These are phyloP conservation scores for Rhadina sibilatrix DNA, from an alignment of 2,113 vertebrate species.

Conservation along the genomic window DNA sequence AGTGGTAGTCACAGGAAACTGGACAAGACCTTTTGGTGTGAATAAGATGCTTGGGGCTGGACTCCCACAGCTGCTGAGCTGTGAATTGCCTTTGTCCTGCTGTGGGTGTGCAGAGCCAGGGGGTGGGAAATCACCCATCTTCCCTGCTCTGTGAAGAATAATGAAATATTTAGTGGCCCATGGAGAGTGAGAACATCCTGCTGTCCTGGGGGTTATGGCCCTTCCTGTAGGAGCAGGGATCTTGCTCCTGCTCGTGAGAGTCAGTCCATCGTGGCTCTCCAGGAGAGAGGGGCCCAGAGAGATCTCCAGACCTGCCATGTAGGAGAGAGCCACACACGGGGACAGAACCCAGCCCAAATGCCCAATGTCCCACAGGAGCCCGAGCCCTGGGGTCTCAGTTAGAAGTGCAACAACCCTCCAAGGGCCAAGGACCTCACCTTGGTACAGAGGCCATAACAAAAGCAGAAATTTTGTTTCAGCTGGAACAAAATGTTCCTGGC, in stretches of 20 bases:
- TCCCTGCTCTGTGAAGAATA: not conserved
- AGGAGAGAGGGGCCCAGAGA: not conserved
- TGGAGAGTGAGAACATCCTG: not conserved
- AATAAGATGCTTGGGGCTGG: not conserved
- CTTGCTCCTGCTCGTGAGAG: not conserved
- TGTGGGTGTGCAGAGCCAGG: not conserved
- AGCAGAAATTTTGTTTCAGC: not conserved
- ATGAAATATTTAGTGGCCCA: not conserved
- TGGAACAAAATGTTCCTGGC: not conserved
- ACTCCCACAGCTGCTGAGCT: not conserved
- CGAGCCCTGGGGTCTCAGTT: not conserved
- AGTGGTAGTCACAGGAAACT: not conserved
- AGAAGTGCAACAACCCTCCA: not conserved
- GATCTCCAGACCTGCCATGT: not conserved
- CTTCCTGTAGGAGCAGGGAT: not conserved
- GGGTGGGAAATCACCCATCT: not conserved
- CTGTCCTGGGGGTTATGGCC: not conserved
- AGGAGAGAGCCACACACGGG: not conserved
- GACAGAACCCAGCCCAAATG: not conserved
- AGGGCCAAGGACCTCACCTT: not conserved
- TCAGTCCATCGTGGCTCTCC: not conserved
- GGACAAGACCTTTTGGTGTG: constrained; percentile 21
- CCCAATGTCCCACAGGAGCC: not conserved
- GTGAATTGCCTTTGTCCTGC: not conserved
- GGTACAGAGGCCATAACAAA: not conserved